Base-by-base conservation (phyloP, 1,140 invertebrate species). In the Drosophila kohkoa region DNA sequence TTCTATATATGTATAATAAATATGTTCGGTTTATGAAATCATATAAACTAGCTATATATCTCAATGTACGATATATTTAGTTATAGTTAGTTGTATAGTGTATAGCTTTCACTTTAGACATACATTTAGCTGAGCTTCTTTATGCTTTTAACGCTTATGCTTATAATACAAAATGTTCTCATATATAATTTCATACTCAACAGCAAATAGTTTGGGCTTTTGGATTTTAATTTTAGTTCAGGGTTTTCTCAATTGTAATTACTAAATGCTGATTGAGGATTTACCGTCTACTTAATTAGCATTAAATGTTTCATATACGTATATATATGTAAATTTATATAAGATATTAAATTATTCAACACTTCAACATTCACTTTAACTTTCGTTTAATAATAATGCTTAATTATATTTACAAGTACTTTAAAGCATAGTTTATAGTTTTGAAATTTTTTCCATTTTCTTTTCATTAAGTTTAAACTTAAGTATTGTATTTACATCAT, bases 311-410 rank as follows among this genome's bases (percentile, higher is more conserved):
- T 48, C 10, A 59, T 60, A 59, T 85, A 79, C 75, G 62, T 32
- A 32, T 71, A 60, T 77, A 63, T 70, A 52, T 69, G 11, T 46
- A 46, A 43, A 16, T 63, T 49, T 63, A 13, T 63, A 28, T 52
- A 46, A 48, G 25, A 13, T 55, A 45, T 45, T 72, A 45, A 77
- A 70, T 80, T 72, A 13, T 52, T 77, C 60, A 88, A 87, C 80
- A 82, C 64, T 82, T 77, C 52, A 87, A 87, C 83, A 87, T 70
- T 55, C 52, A 69, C 51, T 79, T 77, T 51, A 88, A 83, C 85
- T 75, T 38, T 51, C 41, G 59, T 76, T 48, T 15, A 43, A 72
- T 62, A 66, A 64, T 62, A 66, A 67, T 70, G 48, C 57, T 64
- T 59, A 52, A 75, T 59, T 64, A 16, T 89, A 89, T 85, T 75